Percentiles rank a stretch among this genome's conserved stretches.
Conservation (phyloP, 2,888 invertebrate genomes). For the Volucella zonaria region DNA sequence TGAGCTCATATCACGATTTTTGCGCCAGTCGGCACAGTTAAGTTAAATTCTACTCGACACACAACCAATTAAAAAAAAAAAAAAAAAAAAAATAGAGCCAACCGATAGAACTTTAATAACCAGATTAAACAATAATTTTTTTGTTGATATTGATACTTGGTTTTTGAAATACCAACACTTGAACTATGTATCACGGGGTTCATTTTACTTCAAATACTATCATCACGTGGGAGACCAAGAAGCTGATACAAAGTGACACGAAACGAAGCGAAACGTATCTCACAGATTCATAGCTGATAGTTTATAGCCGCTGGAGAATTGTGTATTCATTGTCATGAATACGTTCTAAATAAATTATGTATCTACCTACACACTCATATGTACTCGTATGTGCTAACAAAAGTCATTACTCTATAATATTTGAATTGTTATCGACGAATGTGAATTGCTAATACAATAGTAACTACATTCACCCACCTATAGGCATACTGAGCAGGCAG, state of each 20-base stretch:
- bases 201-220: conserved; percentile 1
- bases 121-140: conserved; percentile 32
- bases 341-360: neutral
- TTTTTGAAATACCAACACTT: conserved; percentile 21
- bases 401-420: neutral
- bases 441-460: no score
- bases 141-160: conserved; percentile 8
- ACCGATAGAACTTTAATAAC: conserved; percentile 5
- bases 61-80: conserved; percentile 1
- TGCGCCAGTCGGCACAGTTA: neutral
- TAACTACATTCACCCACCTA: no score
- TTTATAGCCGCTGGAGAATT: neutral
- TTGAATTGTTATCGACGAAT: neutral
- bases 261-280: no score
- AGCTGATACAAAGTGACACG: conserved; percentile 29
- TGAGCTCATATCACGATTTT: conserved; percentile 42
- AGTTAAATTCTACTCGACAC: neutral
- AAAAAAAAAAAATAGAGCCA: neutral
- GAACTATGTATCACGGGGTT: conserved; percentile 31
- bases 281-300: conserved; percentile 11
- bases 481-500: no score
- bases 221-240: conserved; percentile 15
- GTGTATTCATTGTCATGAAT: neutral
- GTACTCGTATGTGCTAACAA: conserved; percentile 2
- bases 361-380: no score